Base-by-base conservation (phyloP, 1,140 invertebrate genomes). In the Eupristina koningsbergeri region DNA sequence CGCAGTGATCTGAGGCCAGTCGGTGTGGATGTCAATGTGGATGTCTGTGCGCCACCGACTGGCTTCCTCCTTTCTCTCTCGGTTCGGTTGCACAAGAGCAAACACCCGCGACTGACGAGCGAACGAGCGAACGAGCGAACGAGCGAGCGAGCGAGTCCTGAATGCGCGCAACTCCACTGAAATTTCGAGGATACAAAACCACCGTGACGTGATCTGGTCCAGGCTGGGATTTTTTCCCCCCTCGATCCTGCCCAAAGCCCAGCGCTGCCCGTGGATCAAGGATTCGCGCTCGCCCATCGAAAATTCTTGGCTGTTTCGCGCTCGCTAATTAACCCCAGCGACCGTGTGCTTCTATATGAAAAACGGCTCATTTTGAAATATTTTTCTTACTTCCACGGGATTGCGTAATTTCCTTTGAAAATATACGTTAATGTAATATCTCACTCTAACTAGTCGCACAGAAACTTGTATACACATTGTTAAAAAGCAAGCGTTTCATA, bases 41-140 rank as follows among this genome's bases (percentile, higher is more conserved):
- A 26, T 39, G 47, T 34, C 3, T 45, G 15, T 9, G 31, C 64
- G 64, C 36, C 31, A n/a, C 45, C 15, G 19, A 39, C 29, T 64
- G 64, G 74, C 79, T 85, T 85, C 84, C 84, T 85, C 78, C 84
- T 85, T 85, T 85, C 84, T 85, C 79, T 77, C 84, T 13, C 39
- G 69, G 41, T 85, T 13, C 39, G 69, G 41, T 85, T 85, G 74
- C 84, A 81, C 74, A 85, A 85, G 58, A 8, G 29, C 15, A 11
- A 34, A 39, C 7, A 7, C 3, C 53, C 29, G 34, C 7, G 39
- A 22, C 9, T 39, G 19, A 3, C 2, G 29, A 41, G 36, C 76
- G 39, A 41, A 41, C 2, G 34, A n/a, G n/a, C n/a, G n/a, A n/a
- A n/a, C n/a, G n/a, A n/a, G n/a, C n/a, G n/a, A n/a, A n/a, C n/a